Evolutionary conservation across 2,113 vertebrate species (phyloP).

Genomic region (Eulacestoma nigropectus): DNA sequence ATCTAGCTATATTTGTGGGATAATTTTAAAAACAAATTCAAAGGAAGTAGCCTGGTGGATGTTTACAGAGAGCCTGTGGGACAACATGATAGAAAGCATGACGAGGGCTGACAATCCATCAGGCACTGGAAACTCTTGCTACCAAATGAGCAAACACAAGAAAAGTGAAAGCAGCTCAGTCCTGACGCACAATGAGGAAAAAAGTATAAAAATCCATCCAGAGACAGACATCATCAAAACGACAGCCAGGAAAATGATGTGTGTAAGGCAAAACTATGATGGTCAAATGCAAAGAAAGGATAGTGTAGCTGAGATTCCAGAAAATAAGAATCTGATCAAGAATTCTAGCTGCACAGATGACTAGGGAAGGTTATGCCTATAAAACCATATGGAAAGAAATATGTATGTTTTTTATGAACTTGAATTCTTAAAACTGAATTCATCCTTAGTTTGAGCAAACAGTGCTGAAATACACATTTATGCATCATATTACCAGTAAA

Average conservation of each 20-base stretch:
- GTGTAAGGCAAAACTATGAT: background rate
- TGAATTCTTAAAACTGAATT: background rate
- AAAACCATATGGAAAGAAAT: background rate
- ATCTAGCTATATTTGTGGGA: background rate
- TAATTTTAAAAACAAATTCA: background rate
- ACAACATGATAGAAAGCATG: background rate
- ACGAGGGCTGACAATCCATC: background rate
- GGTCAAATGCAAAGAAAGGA: background rate
- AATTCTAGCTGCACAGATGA: background rate
- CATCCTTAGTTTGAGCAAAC: background rate
- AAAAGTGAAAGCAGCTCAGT: background rate
- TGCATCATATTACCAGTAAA: background rate
- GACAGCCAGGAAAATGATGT: background rate
- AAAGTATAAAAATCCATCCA: background rate
- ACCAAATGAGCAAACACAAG: slow-evolving; percentile 2
- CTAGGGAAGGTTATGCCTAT: background rate
- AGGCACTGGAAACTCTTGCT: background rate
- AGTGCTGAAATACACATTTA: background rate
- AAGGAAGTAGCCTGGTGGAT: slow-evolving; percentile 1
- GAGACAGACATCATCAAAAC: background rate
- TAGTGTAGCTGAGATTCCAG: background rate
- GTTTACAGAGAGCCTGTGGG: slow-evolving; percentile 1
- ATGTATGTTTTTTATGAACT: background rate
- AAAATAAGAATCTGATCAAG: background rate
- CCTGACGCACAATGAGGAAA: background rate